phyloP scores from a whole-genome alignment of 2,113 vertebrate species.

The Oncorhynchus nerka region DNA sequence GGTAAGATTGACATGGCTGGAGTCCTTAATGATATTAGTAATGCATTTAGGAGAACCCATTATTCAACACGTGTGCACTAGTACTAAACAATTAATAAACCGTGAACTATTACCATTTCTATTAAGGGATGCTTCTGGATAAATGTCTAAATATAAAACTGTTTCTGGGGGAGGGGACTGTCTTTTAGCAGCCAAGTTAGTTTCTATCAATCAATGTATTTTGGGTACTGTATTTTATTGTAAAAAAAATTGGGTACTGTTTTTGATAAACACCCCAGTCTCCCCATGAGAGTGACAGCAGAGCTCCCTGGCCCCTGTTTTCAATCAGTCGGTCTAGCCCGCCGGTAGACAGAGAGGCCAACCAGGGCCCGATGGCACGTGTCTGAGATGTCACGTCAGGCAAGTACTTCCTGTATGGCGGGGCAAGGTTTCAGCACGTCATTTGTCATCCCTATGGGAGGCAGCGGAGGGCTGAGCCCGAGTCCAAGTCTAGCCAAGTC shows the following conservation, averaged over 20 bases:
- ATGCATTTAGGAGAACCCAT: neutral
- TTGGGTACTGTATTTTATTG: too few relatives aligned
- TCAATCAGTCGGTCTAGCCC: neutral
- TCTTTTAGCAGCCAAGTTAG: too few relatives aligned
- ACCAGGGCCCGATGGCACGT: neutral
- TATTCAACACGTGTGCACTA: neutral
- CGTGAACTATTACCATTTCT: neutral
- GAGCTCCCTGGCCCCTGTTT: neutral
- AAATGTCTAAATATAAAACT: too few relatives aligned
- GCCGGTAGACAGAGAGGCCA: neutral
- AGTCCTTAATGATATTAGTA: neutral
- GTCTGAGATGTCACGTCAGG: conserved; percentile 11
- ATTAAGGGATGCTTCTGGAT: too few relatives aligned
- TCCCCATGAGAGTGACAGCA: neutral
- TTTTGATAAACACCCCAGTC: neutral
- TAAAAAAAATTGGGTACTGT: too few relatives aligned
- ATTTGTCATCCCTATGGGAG: neutral
- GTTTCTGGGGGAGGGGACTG: too few relatives aligned
- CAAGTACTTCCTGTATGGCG: neutral
- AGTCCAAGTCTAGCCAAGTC: neutral
- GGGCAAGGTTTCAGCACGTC: conserved; percentile 3
- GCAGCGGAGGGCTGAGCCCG: neutral
- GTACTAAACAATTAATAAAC: neutral
- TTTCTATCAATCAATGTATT: too few relatives aligned
- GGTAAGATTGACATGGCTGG: neutral